Percentiles rank a stretch among this genome's conserved stretches.
phyloP scores from a whole-genome alignment of 2,888 invertebrate species.

The Spilarctia lutea region DNA sequence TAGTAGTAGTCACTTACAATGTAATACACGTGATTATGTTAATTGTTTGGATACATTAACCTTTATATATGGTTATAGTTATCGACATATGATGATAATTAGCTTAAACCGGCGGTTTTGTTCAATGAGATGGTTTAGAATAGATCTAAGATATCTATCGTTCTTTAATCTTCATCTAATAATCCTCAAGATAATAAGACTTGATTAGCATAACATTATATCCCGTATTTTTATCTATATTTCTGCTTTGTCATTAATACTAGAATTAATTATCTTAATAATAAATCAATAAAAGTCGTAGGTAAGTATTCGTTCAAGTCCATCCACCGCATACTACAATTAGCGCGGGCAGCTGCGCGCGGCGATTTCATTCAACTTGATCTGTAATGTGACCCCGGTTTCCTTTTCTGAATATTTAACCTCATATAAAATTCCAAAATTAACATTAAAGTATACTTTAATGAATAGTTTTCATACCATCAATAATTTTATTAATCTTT shows the following conservation, averaged over 20 bases:
- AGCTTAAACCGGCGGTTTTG: background rate
- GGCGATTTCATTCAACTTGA: constrained; percentile 69
- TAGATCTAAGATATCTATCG: background rate
- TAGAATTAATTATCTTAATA: background rate
- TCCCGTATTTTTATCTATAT: background rate
- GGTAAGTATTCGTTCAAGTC: constrained; percentile 11
- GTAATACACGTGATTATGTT: background rate
- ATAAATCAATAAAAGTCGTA: constrained; percentile 4
- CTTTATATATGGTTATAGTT: background rate
- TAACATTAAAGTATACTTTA: background rate
- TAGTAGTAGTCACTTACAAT: background rate
- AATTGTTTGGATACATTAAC: background rate
- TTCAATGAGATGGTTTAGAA: no score
- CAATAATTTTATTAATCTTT: background rate
- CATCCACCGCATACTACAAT: constrained; percentile 56
- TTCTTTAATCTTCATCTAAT: background rate
- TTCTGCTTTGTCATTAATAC: background rate
- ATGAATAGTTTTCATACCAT: background rate
- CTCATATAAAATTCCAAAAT: background rate
- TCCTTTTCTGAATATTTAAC: constrained; percentile 30
- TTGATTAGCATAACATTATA: background rate
- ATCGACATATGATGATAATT: background rate
- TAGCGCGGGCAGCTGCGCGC: constrained; percentile 55
- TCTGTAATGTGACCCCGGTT: constrained; percentile 51
- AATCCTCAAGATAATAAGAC: background rate